Conservation (phyloP, 1,140 invertebrate species). For the Zaprionus camerounensis region DNA sequence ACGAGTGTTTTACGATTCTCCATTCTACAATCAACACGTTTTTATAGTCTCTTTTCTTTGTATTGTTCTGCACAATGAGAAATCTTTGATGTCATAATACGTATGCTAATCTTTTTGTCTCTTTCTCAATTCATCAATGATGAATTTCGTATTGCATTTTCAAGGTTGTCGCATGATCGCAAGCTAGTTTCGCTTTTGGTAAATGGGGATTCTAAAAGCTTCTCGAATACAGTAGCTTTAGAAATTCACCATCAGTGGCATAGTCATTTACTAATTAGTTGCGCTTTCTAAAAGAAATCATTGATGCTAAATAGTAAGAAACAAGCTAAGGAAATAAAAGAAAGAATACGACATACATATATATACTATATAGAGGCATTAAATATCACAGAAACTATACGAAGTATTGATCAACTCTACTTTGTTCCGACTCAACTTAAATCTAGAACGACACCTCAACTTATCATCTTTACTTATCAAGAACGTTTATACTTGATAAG, state of each 20-base stretch:
- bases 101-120: slow-evolving; percentile 35
- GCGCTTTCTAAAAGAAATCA: slow-evolving; percentile 8
- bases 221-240: neutral
- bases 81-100: slow-evolving; percentile 60
- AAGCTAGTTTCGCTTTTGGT: slow-evolving; percentile 3
- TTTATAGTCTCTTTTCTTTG: slow-evolving; percentile 15
- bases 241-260: neutral
- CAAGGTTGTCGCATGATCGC: slow-evolving; percentile 47
- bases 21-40: slow-evolving; percentile 62
- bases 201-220: neutral
- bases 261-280: neutral
- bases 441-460: no score
- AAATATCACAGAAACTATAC: no score
- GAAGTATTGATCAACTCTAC: no score
- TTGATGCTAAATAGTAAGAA: neutral
- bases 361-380: no score
- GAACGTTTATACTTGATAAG: no score
- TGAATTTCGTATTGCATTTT: slow-evolving; percentile 35
- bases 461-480: no score
- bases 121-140: slow-evolving; percentile 17
- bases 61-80: slow-evolving; percentile 41
- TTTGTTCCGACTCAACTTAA: no score
- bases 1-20: slow-evolving; percentile 48
- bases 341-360: neutral
- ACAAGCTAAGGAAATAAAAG: no score